Evolutionary conservation across 92 coral and sea anemone species (phyloP).

Genomic region (Hydrozoanthus gracilis): DNA sequence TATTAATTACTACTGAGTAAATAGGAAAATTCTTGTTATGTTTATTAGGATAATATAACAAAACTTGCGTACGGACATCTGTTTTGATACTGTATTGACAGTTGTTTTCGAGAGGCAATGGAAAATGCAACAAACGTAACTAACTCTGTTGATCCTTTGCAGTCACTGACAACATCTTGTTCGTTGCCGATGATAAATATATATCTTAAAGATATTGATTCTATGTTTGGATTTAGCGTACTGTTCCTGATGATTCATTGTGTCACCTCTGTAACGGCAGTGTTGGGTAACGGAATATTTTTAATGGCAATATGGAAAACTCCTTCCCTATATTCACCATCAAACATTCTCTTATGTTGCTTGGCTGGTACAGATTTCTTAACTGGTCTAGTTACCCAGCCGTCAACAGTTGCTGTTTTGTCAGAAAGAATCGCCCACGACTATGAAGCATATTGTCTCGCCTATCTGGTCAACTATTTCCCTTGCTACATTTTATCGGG

Average conservation of each 20-base stretch:
- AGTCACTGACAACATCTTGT: constrained; percentile 16
- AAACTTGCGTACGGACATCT: too few species aligned
- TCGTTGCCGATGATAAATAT: constrained; percentile 7
- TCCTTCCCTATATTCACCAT: constrained; percentile 27
- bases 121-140: neutral
- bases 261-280: constrained; percentile 10
- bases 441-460: constrained; percentile 21
- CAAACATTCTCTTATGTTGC: constrained; percentile 29
- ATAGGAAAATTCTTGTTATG: too few species aligned
- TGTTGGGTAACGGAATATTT: constrained; percentile 22
- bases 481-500: constrained; percentile 45
- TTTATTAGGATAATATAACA: too few species aligned
- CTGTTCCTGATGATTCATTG: constrained; percentile 21
- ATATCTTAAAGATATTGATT: constrained; percentile 5
- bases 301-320: constrained; percentile 33
- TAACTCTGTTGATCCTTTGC: neutral
- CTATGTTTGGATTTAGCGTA: constrained; percentile 32
- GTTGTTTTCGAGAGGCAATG: neutral
- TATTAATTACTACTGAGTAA: too few species aligned
- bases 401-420: constrained; percentile 27
- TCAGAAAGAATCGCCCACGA: constrained; percentile 15
- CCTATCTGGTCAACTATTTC: constrained; percentile 39
- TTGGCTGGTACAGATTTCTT: constrained; percentile 29
- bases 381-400: constrained; percentile 31
- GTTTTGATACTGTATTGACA: too few species aligned